Evolutionary conservation across 2,797 vertebrate genomes (phyloP).

Genomic region (Podarcis lilfordi): DNA sequence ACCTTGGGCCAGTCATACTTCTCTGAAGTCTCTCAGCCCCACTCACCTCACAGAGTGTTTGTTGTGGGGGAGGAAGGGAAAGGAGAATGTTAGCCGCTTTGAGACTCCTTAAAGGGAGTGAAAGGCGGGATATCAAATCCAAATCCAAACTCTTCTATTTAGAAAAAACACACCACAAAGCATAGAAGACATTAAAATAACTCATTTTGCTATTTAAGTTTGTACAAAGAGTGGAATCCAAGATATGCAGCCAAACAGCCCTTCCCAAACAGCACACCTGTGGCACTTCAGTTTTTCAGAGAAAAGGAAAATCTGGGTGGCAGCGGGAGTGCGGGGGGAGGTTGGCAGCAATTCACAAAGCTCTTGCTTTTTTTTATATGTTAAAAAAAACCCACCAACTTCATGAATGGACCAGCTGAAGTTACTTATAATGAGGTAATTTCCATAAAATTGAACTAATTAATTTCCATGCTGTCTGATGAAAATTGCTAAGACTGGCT

Average conservation of each 20-base stretch:
- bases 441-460: slow-evolving; percentile 78
- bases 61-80: too few relatives aligned
- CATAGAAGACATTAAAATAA: neutral
- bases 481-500: slow-evolving; percentile 72
- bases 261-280: slow-evolving; percentile 66
- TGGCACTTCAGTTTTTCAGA: slow-evolving; percentile 62
- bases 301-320: neutral
- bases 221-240: slow-evolving; percentile 50
- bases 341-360: slow-evolving; percentile 64
- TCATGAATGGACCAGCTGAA: slow-evolving; percentile 77
- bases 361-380: slow-evolving; percentile 45
- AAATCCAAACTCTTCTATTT: neutral
- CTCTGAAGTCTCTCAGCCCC: too few relatives aligned
- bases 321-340: neutral
- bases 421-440: slow-evolving; percentile 77
- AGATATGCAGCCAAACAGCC: slow-evolving; percentile 27
- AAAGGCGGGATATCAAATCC: too few relatives aligned
- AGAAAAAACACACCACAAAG: neutral
- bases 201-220: slow-evolving; percentile 49
- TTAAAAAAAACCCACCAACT: slow-evolving; percentile 59
- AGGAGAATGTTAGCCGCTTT: too few relatives aligned
- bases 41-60: too few relatives aligned
- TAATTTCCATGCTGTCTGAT: slow-evolving; percentile 75
- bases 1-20: too few relatives aligned
- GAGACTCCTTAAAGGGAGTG: too few relatives aligned